Evolutionary conservation across 2,888 invertebrate species (phyloP), one percentile per base, ranked within the genome.

Genomic region (Ophioninae sp.): DNA sequence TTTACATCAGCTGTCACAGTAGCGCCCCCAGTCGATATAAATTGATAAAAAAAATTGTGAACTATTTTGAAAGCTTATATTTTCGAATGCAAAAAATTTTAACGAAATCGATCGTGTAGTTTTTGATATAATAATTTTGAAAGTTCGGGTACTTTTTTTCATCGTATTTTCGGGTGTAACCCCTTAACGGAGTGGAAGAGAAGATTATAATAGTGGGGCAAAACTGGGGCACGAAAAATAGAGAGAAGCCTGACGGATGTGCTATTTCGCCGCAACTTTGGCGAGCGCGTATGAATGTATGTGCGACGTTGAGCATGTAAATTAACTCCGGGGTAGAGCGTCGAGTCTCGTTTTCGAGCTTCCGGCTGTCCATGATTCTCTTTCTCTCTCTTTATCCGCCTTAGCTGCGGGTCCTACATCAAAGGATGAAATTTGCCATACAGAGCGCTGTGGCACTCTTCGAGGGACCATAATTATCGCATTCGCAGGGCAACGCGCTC

Each of bases 401-500:
- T 72, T 61, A 61, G 50, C 50, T 50, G 59, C 56, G 39, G 50
- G 82, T 85, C 74, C 81, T 83, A 89, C 89, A 88, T 91, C 90
- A 91, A 91, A 91, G 91, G 86, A 88, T 85, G 89, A 73, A 73
- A 57, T 70, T 64, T 13, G 21, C 20, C 59, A 59, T 20, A 21
- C 20, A 8, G 50, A 8, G 59, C 17, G 21, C 59, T n/a, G 21
- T 17, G 56, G 39, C 64, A 76, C 77, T 80, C 80, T 77, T 44
- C 7, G 91, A 91, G 90, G 91, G 90, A 89, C 88, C 89, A 89
- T 91, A 91, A 91, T 92, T 91, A 91, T 90, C 89, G 83, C 80
- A 82, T 80, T 84, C 85, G 90, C 89, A 89, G 89, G 89, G 87
- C 85, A 85, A 85, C 81, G 20, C 50, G 37, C 61, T 62, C 85